phyloP scores from a whole-genome alignment of 2,797 vertebrate species.

The Trachops cirrhosus region DNA sequence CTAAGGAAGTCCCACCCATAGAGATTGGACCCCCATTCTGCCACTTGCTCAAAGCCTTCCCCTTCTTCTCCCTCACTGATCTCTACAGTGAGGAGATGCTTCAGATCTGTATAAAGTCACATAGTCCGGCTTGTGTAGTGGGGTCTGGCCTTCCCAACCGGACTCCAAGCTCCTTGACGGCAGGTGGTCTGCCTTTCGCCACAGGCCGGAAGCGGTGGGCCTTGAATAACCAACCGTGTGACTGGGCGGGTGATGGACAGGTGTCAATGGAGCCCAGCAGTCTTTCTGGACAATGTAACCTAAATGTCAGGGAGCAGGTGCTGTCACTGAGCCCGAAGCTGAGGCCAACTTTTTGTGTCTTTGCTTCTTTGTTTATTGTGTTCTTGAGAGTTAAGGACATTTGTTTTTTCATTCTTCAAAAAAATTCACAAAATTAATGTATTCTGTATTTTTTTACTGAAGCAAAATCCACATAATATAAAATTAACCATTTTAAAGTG shows the following conservation, averaged over 20 bases:
- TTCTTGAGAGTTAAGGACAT: neutral
- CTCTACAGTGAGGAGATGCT: neutral
- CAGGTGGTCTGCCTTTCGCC: neutral
- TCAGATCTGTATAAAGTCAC: neutral
- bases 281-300: neutral
- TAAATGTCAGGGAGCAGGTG: neutral
- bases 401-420: neutral
- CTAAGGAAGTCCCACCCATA: neutral
- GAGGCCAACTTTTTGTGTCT: neutral
- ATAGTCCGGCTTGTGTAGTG: too few species aligned
- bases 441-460: neutral
- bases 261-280: rapidly evolving
- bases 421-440: conserved; percentile 12
- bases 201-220: too few species aligned
- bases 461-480: neutral
- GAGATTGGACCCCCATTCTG: neutral
- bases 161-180: neutral
- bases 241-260: neutral
- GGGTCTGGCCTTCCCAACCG: neutral
- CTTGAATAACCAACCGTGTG: neutral
- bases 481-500: neutral
- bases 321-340: neutral
- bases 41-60: neutral
- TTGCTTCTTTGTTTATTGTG: neutral
- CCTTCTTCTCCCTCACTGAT: neutral